Percentiles rank a stretch among this genome's conserved stretches.
Evolutionary conservation across 2,113 vertebrate species (phyloP).

Genomic region (Microtus ochrogaster): DNA sequence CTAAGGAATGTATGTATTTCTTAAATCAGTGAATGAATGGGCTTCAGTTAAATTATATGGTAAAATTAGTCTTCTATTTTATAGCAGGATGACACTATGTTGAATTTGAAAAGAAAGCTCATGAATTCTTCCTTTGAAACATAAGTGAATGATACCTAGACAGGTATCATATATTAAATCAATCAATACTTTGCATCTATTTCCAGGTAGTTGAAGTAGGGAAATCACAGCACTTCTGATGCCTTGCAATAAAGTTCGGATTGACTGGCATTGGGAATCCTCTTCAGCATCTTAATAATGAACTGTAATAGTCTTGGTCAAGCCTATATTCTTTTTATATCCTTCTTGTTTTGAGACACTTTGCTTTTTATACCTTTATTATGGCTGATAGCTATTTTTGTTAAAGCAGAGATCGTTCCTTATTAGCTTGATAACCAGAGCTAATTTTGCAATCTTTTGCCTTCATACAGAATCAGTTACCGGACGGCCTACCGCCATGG

Average conservation of each 20-base stretch:
- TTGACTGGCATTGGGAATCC: neutral
- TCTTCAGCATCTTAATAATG: neutral
- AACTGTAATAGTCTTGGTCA: constrained; percentile 26
- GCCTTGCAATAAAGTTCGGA: neutral
- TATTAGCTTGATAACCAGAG: neutral
- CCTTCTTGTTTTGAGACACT: constrained; percentile 46
- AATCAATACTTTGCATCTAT: neutral
- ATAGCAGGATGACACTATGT: neutral
- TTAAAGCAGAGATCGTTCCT: constrained; percentile 24
- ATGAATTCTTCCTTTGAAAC: constrained; percentile 28
- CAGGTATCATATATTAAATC: neutral
- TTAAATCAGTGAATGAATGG: neutral
- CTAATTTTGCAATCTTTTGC: constrained; percentile 55
- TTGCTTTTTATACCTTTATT: neutral
- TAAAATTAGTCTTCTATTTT: neutral
- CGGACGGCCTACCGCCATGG: constrained; percentile 95
- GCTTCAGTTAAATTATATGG: neutral
- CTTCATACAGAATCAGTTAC: constrained; percentile 93
- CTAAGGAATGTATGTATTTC: neutral
- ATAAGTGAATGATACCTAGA: neutral
- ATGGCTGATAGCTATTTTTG: neutral
- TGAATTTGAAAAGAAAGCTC: neutral
- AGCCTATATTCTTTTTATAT: neutral
- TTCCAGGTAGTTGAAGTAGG: constrained; percentile 1
- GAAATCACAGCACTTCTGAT: neutral